Base-by-base conservation (phyloP, 1,140 invertebrate species). In the Saccostrea cuccullata region DNA sequence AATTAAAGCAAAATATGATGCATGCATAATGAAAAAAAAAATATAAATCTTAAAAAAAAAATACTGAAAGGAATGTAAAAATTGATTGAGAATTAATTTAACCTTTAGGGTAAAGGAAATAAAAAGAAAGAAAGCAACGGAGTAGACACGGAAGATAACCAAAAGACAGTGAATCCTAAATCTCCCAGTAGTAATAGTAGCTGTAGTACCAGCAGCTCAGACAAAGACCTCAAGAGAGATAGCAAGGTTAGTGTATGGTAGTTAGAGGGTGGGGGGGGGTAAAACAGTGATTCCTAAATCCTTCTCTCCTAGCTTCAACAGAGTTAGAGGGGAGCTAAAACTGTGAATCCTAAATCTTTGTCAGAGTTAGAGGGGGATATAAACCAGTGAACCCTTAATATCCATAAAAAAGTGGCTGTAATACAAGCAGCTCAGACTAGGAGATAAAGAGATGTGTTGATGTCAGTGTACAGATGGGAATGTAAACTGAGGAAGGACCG, bases 181-280 rank as follows among this genome's bases (percentile, higher is more conserved):
- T 96, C 96, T 84, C 96, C 96, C 40, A 94, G 94, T 82, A 93
- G 90, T n/a, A 92, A 93, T 20, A 96, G 95, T 89, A 95, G 94
- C 84, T 94, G 93, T 89, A 95, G 93, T 82, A 95, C 86, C 93
- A 94, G 92, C 94, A 96, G 90, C 93, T 96, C 96, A 89, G 95
- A 94, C 90, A 86, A 40, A 23, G 40, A 86, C 20, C 2, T 36
- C 40, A 97, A 96, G 88, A 86, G 17, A 56, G 60, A 87, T 60
- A 67, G 30, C 23, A 82, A 87, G 84, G 82, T 87, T 55, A 84
- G 84, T 56, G 85, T 36, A n/a, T 17, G 84, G 36, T 12, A n/a
- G 82, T 67, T 12, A n/a, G 47, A 56, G 47, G 8, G 26, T 0
- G 30, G 30, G 30, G 47, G 47, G 9, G 5, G 47, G 47, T 47